phyloP scores from a whole-genome alignment of 1,140 invertebrate genomes.

The Cydia amplana region DNA sequence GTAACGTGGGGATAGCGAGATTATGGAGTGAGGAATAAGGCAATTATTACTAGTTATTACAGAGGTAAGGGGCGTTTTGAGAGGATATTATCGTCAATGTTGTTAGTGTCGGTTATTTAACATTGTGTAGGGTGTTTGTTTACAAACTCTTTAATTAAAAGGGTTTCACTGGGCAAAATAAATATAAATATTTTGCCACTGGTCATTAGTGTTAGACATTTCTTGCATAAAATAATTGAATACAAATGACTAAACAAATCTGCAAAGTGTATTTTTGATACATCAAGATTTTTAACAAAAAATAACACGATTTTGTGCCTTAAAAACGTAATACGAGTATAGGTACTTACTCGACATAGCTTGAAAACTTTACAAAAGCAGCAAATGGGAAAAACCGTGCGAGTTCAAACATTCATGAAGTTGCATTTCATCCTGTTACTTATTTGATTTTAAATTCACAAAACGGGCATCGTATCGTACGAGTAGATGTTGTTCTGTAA shows the following conservation, averaged over 20 bases:
- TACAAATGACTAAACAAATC: no score
- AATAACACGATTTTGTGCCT: neutral
- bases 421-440: conserved; percentile 14
- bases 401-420: neutral
- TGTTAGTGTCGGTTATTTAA: neutral
- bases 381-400: neutral
- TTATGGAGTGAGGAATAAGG: conserved; percentile 29
- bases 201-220: no score
- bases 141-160: neutral
- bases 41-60: conserved; percentile 26
- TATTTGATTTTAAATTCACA: conserved; percentile 20
- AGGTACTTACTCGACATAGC: neutral
- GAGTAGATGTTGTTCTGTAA: conserved; percentile 3
- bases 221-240: no score
- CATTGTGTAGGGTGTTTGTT: neutral
- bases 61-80: neutral
- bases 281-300: neutral
- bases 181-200: no score
- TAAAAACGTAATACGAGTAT: neutral
- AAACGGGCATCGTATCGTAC: conserved; percentile 10
- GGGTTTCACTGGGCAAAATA: neutral
- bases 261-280: neutral
- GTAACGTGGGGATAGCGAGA: conserved; percentile 23
- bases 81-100: neutral
- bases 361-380: neutral